Evolutionary conservation across 2,113 vertebrate species (phyloP).

Genomic region (Thunnus maccoyii): DNA sequence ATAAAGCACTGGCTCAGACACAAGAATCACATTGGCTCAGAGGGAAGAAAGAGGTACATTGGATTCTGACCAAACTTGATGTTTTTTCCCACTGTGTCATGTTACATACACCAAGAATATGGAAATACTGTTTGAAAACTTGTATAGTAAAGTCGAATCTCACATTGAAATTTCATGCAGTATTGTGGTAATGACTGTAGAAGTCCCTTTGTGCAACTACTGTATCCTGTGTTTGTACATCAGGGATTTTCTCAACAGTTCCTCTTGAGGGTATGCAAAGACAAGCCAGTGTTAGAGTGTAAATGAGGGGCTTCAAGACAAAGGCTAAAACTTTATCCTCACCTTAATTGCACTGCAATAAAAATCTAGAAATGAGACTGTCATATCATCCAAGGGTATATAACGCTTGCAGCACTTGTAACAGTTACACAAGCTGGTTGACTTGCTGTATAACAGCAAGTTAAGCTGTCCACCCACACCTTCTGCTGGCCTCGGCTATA

Average conservation of each 20-base stretch:
- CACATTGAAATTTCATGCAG: neutral
- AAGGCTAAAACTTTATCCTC: slow-evolving; percentile 19
- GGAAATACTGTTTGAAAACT: neutral
- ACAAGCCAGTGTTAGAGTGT: neutral
- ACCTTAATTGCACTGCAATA: slow-evolving; percentile 46
- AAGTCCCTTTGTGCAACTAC: neutral
- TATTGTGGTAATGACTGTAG: neutral
- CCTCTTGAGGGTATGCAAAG: neutral
- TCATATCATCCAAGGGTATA: slow-evolving; percentile 55
- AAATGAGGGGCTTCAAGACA: slow-evolving; percentile 38
- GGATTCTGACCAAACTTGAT: slow-evolving; percentile 16
- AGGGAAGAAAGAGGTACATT: slow-evolving; percentile 5
- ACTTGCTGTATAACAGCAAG: slow-evolving; percentile 45
- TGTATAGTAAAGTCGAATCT: neutral
- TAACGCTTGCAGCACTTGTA: slow-evolving; percentile 52
- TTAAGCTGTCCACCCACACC: slow-evolving; percentile 64
- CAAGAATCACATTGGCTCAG: slow-evolving; percentile 37
- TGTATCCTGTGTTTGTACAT: neutral
- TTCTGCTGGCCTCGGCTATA: slow-evolving; percentile 53
- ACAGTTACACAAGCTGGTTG: slow-evolving; percentile 61
- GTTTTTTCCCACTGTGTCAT: slow-evolving; percentile 16
- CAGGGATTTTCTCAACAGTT: slow-evolving; percentile 1
- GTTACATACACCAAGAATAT: neutral
- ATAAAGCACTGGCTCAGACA: slow-evolving; percentile 59
- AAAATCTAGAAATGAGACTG: slow-evolving; percentile 40